Conservation (phyloP, 2,888 invertebrate genomes). For the Actias luna region DNA sequence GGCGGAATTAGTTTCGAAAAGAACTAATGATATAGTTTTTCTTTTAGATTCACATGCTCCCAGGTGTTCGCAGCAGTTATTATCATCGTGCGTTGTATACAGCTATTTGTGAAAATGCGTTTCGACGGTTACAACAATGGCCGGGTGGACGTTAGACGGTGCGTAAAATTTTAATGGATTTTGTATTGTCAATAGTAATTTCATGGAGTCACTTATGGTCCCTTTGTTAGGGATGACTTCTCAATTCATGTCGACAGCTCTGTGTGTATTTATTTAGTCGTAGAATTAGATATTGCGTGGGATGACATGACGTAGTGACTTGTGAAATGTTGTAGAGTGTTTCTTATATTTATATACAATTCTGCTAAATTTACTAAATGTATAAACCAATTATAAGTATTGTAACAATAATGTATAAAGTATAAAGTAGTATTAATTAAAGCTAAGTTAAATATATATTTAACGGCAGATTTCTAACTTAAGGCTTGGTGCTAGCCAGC, state of each 20-base stretch:
- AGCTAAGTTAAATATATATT: too few relatives aligned
- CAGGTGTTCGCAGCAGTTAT: background rate
- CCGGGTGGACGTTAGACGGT: background rate
- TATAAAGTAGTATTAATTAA: too few relatives aligned
- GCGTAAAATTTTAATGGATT: slow-evolving; percentile 16
- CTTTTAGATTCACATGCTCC: too few relatives aligned
- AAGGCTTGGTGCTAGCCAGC: too few relatives aligned
- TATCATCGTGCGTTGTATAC: background rate
- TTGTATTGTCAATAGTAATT: slow-evolving; percentile 12
- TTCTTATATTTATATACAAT: too few relatives aligned
- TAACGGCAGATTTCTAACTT: too few relatives aligned
- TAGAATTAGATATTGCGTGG: background rate
- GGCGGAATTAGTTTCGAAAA: too few relatives aligned
- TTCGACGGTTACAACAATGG: background rate
- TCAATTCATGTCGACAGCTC: background rate
- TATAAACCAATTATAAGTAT: too few relatives aligned
- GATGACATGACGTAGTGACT: background rate
- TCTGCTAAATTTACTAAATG: too few relatives aligned
- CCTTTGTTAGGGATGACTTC: background rate
- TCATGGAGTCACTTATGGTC: background rate
- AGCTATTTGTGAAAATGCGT: background rate
- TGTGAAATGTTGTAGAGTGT: background rate
- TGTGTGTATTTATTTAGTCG: background rate
- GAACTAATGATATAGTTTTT: too few relatives aligned
- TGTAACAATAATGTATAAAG: too few relatives aligned